A percentile compares a stretch with the other conserved stretches of the same genome.
Evolutionary conservation across 1,140 invertebrate genomes (phyloP).

Genomic region (Papilio dardanus): DNA sequence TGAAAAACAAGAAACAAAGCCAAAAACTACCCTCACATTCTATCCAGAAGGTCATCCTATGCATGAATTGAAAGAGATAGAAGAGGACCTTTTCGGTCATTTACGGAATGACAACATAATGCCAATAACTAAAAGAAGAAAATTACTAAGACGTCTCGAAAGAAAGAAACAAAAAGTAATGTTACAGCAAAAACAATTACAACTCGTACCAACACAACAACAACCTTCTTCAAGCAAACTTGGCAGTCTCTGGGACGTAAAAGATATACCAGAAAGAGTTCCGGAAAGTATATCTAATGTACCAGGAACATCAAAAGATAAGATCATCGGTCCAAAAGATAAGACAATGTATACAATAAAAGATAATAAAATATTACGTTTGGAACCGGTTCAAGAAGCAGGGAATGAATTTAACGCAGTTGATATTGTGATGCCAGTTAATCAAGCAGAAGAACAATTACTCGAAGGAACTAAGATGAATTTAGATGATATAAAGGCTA

Average conservation of each 20-base stretch:
- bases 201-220: conserved; percentile 44
- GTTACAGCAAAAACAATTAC: conserved; percentile 51
- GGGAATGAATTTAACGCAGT: conserved; percentile 60
- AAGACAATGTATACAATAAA: conserved; percentile 71
- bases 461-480: conserved; percentile 76
- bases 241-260: conserved; percentile 70
- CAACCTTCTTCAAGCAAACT: conserved; percentile 47
- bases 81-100: conserved; percentile 64
- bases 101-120: conserved; percentile 58
- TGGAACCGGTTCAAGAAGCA: conserved; percentile 53
- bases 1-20: conserved; percentile 46
- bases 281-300: conserved; percentile 27
- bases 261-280: conserved; percentile 48
- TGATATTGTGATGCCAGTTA: conserved; percentile 69
- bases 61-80: conserved; percentile 67
- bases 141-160: conserved; percentile 66
- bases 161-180: conserved; percentile 64
- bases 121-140: conserved; percentile 68
- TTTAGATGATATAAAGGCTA: conserved; percentile 73
- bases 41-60: conserved; percentile 72
- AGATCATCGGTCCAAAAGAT: conserved; percentile 57
- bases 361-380: conserved; percentile 68
- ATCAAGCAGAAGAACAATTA: conserved; percentile 63
- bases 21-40: conserved; percentile 51
- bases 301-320: conserved; percentile 34